Evolutionary conservation across 2,888 invertebrate species (phyloP).

Genomic region (Oegoconia quadripuncta): DNA sequence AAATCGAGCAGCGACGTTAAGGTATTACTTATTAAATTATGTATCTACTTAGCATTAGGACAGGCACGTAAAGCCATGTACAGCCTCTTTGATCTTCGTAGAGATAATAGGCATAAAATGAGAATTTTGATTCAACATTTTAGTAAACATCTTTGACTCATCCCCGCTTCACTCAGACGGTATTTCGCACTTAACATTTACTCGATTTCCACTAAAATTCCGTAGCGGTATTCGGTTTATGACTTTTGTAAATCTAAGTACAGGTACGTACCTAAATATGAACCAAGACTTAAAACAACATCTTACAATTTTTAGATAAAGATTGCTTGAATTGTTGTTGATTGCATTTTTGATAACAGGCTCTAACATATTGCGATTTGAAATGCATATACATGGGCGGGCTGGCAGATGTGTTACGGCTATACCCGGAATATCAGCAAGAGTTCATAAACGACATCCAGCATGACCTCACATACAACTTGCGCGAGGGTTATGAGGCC

Average conservation of each 20-base stretch:
- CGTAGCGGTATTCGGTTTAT: too few relatives aligned
- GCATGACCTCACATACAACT: constrained; percentile 96
- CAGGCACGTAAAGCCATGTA: neutral
- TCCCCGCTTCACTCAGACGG: too few relatives aligned
- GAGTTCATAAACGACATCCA: constrained; percentile 96
- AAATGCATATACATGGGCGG: constrained; percentile 96
- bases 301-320: too few relatives aligned
- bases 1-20: constrained; percentile 97
- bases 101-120: neutral
- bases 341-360: constrained; percentile 64
- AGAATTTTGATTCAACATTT: neutral
- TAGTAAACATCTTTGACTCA: too few relatives aligned
- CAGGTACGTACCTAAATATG: too few relatives aligned
- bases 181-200: too few relatives aligned
- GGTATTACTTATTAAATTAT: constrained; percentile 41
- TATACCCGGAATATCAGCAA: constrained; percentile 97
- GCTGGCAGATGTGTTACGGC: constrained; percentile 90
- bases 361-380: constrained; percentile 96
- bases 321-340: too few relatives aligned
- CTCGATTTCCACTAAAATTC: too few relatives aligned
- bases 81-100: constrained; percentile 1
- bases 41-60: neutral
- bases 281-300: too few relatives aligned
- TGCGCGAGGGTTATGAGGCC: constrained; percentile 94
- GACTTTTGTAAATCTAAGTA: too few relatives aligned